Evolutionary conservation across 2,888 invertebrate species (phyloP).

Genomic region (Petrophora chlorosata): DNA sequence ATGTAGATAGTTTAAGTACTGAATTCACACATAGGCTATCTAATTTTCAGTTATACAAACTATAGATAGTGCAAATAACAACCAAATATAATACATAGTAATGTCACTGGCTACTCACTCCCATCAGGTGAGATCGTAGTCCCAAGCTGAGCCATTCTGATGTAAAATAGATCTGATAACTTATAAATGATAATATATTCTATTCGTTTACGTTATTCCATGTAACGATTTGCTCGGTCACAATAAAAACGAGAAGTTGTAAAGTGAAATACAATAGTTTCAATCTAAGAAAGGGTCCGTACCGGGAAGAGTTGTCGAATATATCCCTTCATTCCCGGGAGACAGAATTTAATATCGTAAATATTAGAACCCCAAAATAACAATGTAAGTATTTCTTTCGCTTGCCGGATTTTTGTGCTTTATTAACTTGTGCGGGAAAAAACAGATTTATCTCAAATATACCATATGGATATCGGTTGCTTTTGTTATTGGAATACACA

Average conservation of each 20-base stretch:
- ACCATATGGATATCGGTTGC: conserved; percentile 15
- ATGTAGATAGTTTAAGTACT: too few species aligned
- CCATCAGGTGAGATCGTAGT: too few species aligned
- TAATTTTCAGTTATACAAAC: too few species aligned
- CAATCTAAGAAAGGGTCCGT: conserved; percentile 28
- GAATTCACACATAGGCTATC: too few species aligned
- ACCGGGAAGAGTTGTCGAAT: conserved; percentile 36
- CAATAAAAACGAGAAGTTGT: conserved; percentile 28
- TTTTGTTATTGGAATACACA: conserved; percentile 18
- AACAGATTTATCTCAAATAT: conserved; percentile 36
- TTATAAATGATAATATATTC: too few species aligned
- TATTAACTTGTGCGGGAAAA: conserved; percentile 39
- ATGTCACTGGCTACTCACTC: too few species aligned
- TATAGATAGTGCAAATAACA: too few species aligned
- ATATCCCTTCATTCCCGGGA: conserved; percentile 38
- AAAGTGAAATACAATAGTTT: conserved; percentile 28
- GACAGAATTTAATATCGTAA: conserved; percentile 54
- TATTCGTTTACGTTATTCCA: conserved; percentile 27
- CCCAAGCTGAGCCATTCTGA: too few species aligned
- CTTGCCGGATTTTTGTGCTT: conserved; percentile 41
- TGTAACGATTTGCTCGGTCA: conserved; percentile 31
- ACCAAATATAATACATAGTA: too few species aligned
- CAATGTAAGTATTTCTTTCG: conserved; percentile 43
- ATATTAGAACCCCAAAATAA: conserved; percentile 47
- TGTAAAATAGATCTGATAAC: too few species aligned